Conservation (phyloP, 2,888 invertebrate species). For the Mesochorus sp. region DNA sequence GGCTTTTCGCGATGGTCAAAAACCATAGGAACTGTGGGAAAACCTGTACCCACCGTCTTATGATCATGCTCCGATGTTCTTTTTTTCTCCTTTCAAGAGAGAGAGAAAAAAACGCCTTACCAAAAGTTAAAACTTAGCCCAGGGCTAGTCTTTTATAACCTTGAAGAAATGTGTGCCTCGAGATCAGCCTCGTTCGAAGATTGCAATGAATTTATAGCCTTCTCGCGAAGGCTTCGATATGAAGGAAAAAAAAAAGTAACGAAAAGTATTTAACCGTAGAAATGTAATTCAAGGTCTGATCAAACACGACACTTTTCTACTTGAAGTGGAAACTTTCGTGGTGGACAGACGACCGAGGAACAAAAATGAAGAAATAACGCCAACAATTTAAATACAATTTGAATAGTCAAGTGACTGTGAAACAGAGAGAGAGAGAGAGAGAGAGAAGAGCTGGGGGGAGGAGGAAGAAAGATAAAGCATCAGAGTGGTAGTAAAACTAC, state of each 20-base stretch:
- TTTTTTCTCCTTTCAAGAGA: constrained; percentile 1
- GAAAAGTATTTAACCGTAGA: too few species aligned
- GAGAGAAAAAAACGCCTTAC: constrained; percentile 30
- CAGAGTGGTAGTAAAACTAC: constrained; percentile 65
- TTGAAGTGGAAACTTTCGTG: constrained; percentile 24
- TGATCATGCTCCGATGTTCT: constrained; percentile 31
- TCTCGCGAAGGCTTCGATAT: neutral
- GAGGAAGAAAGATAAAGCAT: constrained; percentile 54
- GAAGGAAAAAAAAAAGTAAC: neutral
- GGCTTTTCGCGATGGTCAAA: constrained; percentile 47
- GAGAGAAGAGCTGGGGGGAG: constrained; percentile 52
- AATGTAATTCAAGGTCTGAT: constrained; percentile 7
- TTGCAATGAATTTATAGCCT: constrained; percentile 42
- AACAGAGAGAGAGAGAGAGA: neutral
- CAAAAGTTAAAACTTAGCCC: constrained; percentile 57
- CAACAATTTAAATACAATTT: constrained; percentile 74
- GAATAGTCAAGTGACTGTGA: constrained; percentile 68
- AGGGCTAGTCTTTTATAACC: constrained; percentile 53
- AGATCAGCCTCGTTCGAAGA: constrained; percentile 37
- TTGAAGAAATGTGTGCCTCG: constrained; percentile 23
- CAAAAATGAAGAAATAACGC: constrained; percentile 30
- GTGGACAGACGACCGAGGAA: constrained; percentile 2
- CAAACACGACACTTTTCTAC: constrained; percentile 24
- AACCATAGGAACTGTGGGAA: constrained; percentile 18
- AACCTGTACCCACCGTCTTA: constrained; percentile 19